Evolutionary conservation across 2,888 invertebrate species (phyloP), one percentile per base, ranked within the genome.

Genomic region (Seira ritae): DNA sequence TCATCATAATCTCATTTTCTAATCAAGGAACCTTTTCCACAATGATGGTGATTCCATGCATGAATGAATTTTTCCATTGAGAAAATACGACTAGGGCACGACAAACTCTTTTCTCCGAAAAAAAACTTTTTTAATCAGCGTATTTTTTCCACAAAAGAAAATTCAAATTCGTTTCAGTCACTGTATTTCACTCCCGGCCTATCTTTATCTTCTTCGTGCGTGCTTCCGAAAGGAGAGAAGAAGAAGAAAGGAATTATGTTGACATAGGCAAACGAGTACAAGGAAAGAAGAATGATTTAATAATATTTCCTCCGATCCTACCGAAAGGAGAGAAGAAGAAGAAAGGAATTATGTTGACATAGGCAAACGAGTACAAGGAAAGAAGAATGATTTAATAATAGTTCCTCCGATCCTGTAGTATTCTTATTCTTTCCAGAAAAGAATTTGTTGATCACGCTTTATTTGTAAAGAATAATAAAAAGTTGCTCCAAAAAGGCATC

Each of bases 261-360:
- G 80, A 80, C 80, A 69, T 60, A 80, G 68, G 74, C 74, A 67
- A 17, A 75, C 55, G 31, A 31, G 31, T 55, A 55, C 55, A 55
- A 55, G 55, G 31, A 8, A 31, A 55, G 55, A 69, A 80, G 66
- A 19, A 72, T 60, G 71, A 71, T 78, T 66, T 71, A 77, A 65
- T 70, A 60, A 70, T 31, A 60, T 50, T 55, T 55, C 55, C 31
- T 31, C 8, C 55, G 55, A 55, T 55, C 55, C 55, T 55, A 8
- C 22, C 65, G 65, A 22, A 67, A 20, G 31, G n/a, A n/a, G n/a
- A 31, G 8, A 31, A 8, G 31, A 8, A 31, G 31, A 31, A 37
- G 72, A 79, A 73, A 73, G 67, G 80, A 55, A 55, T 55, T 55
- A 55, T 80, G 80, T 80, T 74, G 80, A 80, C 80, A 69, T 60